Conservation (phyloP, 2,888 invertebrate species). For the Drosophila tanythrix region DNA sequence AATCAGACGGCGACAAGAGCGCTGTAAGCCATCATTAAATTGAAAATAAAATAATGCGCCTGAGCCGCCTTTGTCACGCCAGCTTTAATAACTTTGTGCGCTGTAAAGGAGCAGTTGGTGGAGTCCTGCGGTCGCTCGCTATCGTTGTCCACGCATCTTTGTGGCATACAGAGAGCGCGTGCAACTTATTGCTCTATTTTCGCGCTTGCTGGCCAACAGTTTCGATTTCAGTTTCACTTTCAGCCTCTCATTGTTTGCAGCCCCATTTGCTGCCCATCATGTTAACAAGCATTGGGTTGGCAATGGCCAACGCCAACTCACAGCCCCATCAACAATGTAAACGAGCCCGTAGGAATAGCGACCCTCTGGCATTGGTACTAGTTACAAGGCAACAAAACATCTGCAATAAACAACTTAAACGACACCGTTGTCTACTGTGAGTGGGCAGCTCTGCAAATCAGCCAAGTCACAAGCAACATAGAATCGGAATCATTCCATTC, state of each 20-base stretch:
- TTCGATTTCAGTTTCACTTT: slow-evolving; percentile 82
- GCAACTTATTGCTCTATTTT: slow-evolving; percentile 80
- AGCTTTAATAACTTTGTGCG: slow-evolving; percentile 74
- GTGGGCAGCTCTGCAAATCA: slow-evolving; percentile 56
- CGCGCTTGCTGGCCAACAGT: slow-evolving; percentile 40
- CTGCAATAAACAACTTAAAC: slow-evolving; percentile 65
- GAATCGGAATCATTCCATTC: slow-evolving; percentile 17
- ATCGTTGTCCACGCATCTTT: slow-evolving; percentile 72
- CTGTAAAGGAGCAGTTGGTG: slow-evolving; percentile 8
- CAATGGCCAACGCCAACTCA: slow-evolving; percentile 48
- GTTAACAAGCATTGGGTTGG: slow-evolving; percentile 63
- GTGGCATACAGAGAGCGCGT: slow-evolving; percentile 20
- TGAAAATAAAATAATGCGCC: slow-evolving; percentile 79
- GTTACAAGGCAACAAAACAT: slow-evolving; percentile 5
- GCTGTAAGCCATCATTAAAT: slow-evolving; percentile 74
- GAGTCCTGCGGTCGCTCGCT: slow-evolving; percentile 28
- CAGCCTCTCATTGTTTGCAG: slow-evolving; percentile 57
- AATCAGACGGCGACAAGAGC: slow-evolving; percentile 65
- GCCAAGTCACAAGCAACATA: slow-evolving; percentile 22
- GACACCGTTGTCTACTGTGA: slow-evolving; percentile 49
- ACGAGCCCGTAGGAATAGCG: slow-evolving; percentile 50
- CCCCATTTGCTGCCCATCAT: slow-evolving; percentile 75
- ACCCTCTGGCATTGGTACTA: slow-evolving; percentile 14
- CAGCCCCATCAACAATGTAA: slow-evolving; percentile 66
- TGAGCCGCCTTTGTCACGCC: slow-evolving; percentile 64